Evolutionary conservation across 2,888 invertebrate species (phyloP).

Genomic region (Coenonympha arcania): DNA sequence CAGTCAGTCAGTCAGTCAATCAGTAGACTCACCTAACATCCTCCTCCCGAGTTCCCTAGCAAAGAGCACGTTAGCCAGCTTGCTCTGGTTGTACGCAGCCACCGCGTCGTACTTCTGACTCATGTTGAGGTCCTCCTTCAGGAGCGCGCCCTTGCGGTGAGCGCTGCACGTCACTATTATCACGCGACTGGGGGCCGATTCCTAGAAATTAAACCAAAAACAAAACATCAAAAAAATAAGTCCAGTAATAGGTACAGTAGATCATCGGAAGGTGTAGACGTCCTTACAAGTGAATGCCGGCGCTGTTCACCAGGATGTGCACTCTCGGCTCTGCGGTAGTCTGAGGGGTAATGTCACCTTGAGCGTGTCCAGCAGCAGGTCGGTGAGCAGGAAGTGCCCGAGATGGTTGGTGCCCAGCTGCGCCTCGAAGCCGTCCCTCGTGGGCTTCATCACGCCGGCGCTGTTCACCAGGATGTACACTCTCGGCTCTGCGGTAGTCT

Average conservation of each 20-base stretch:
- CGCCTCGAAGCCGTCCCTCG: conserved; percentile 83
- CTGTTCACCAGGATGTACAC: conserved; percentile 86
- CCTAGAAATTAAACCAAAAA: conserved; percentile 40
- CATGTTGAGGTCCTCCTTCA: conserved; percentile 81
- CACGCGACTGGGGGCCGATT: conserved; percentile 81
- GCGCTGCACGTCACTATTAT: conserved; percentile 82
- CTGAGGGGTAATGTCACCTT: no score
- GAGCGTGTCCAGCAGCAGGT: conserved; percentile 79
- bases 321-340: conserved; percentile 76
- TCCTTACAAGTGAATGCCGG: no score
- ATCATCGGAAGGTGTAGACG: no score
- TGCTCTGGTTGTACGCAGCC: conserved; percentile 84
- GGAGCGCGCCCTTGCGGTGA: conserved; percentile 78
- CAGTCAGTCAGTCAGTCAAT: no score
- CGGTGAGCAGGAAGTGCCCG: conserved; percentile 86
- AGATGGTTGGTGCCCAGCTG: conserved; percentile 88
- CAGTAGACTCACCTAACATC: conserved; percentile 74
- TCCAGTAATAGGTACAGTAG: no score
- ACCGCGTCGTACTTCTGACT: conserved; percentile 75
- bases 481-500: no score
- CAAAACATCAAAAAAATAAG: no score
- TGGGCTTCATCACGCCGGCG: conserved; percentile 84
- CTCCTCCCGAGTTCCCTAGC: conserved; percentile 78
- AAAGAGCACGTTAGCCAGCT: conserved; percentile 85
- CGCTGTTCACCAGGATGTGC: conserved; percentile 87